Evolutionary conservation across 2,888 invertebrate species (phyloP).

Genomic region (Mythimna ferrago): DNA sequence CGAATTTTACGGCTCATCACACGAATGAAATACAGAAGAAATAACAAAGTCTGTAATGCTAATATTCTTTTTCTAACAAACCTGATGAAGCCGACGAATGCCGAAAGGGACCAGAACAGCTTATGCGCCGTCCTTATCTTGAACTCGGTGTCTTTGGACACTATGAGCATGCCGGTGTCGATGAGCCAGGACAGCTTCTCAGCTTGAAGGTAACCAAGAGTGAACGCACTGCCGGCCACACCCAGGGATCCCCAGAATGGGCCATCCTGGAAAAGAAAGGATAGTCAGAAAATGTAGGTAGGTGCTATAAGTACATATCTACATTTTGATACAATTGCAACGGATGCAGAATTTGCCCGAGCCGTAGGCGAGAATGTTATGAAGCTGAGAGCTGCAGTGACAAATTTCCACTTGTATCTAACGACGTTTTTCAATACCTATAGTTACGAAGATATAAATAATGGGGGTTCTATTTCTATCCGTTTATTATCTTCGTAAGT

Average conservation of each 20-base stretch:
- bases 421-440: too few relatives aligned
- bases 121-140: constrained; percentile 93
- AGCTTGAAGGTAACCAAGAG: constrained; percentile 94
- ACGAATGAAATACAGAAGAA: constrained; percentile 10
- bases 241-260: constrained; percentile 89
- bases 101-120: constrained; percentile 94
- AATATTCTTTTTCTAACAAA: constrained; percentile 74
- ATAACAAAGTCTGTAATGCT: background rate
- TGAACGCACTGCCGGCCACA: constrained; percentile 93
- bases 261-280: constrained; percentile 76
- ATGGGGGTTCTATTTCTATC: too few relatives aligned
- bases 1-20: too few relatives aligned
- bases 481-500: too few relatives aligned
- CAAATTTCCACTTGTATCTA: too few relatives aligned
- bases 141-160: constrained; percentile 89
- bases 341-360: too few relatives aligned
- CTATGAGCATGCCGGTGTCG: constrained; percentile 92
- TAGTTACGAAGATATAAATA: too few relatives aligned
- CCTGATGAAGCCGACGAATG: constrained; percentile 94
- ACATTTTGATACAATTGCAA: background rate
- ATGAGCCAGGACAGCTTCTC: constrained; percentile 96
- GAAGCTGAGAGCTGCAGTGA: too few relatives aligned
- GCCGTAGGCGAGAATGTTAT: too few relatives aligned
- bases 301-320: too few relatives aligned
- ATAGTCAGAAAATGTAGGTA: too few relatives aligned